Percentiles rank a stretch among this genome's conserved stretches.
Conservation (phyloP, 2,888 invertebrate species). For the Sialis lutaria region DNA sequence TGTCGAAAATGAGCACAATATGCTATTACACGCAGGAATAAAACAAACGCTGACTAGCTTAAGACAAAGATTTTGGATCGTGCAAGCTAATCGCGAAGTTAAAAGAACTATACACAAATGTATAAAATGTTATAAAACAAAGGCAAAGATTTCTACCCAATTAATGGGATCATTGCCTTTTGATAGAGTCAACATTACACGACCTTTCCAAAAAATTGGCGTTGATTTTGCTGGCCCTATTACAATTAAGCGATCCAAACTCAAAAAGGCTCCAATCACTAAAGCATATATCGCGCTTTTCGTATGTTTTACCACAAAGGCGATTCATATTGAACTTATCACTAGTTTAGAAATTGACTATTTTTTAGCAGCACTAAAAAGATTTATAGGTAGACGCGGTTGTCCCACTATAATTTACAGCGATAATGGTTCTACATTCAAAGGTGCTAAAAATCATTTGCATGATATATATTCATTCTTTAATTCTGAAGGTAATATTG, state of each 20-base stretch:
- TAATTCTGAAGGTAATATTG: background rate
- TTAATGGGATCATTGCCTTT: conserved; percentile 9
- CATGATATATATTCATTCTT: conserved; percentile 6
- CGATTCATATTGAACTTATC: background rate
- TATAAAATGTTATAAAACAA: background rate
- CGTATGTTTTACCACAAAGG: background rate
- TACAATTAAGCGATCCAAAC: conserved; percentile 2
- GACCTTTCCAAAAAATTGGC: conserved; percentile 7
- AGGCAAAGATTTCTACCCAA: background rate
- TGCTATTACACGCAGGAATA: background rate
- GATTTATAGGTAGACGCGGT: background rate
- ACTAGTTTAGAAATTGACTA: background rate
- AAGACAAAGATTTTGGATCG: background rate
- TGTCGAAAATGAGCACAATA: background rate
- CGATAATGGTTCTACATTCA: conserved; percentile 15
- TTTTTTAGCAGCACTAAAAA: background rate
- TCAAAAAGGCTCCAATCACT: background rate
- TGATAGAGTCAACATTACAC: conserved; percentile 4
- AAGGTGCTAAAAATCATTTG: conserved; percentile 12
- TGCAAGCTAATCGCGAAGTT: background rate
- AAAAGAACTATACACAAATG: background rate
- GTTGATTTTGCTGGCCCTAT: conserved; percentile 12
- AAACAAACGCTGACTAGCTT: background rate
- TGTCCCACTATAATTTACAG: conserved; percentile 8
- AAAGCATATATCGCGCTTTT: background rate